A percentile compares a stretch with the other conserved stretches of the same genome.
These are phyloP conservation scores for Rhinogobio ventralis DNA, from an alignment of 2,797 vertebrate genomes.

Conservation along the genomic window DNA sequence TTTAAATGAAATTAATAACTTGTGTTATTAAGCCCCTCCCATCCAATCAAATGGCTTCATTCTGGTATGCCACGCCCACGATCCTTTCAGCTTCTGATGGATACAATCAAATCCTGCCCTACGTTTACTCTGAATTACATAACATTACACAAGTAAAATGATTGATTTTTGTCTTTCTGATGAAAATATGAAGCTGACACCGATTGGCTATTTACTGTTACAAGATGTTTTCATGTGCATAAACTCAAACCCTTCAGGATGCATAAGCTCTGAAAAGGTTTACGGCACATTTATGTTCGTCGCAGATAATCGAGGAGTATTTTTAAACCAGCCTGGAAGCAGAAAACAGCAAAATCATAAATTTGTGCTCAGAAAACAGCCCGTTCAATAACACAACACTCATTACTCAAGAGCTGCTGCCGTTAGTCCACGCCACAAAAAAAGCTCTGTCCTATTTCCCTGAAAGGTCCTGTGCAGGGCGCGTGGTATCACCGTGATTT, in stretches of 20 bases:
- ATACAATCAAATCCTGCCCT: not conserved
- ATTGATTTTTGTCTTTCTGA: constrained; percentile 2
- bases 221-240: constrained; percentile 7
- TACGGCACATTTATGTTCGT: constrained; percentile 14
- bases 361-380: constrained; percentile 14
- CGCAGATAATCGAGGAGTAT: constrained; percentile 45
- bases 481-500: constrained; percentile 74
- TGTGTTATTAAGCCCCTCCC: not conserved
- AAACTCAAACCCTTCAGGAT: constrained; percentile 16
- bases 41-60: not conserved
- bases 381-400: constrained; percentile 25
- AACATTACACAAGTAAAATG: not conserved
- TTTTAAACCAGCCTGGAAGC: constrained; percentile 24
- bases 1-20: not conserved
- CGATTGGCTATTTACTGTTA: not conserved
- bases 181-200: not conserved
- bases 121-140: not conserved
- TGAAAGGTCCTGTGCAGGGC: constrained; percentile 52
- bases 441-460: constrained; percentile 35
- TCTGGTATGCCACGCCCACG: not conserved
- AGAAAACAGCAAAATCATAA: constrained; percentile 31
- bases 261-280: constrained; percentile 4
- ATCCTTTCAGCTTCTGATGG: not conserved
- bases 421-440: constrained; percentile 25
- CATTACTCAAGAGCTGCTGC: constrained; percentile 24